Evolutionary conservation across 2,888 invertebrate species (phyloP), one percentile per base, ranked within the genome.

Genomic region (Crematogaster levior): DNA sequence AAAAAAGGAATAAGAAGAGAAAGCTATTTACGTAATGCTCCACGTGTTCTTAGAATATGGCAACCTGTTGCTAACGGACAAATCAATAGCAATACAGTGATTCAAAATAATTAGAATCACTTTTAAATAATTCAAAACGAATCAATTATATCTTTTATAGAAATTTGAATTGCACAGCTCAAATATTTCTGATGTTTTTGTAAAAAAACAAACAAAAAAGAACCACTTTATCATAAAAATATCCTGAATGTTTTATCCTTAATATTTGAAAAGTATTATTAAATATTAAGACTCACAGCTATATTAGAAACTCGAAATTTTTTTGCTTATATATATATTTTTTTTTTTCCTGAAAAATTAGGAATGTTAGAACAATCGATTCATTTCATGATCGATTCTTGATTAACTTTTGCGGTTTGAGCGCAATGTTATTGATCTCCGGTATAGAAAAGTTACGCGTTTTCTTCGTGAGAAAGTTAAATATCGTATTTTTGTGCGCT

Each of bases 391-490:
- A 40, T 40, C 37, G 40, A 37, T 37, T 56, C 18, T 56, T 18
- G 37, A 24, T 37, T 7, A 37, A 10, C 5, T 48, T 5, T 56
- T 12, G 56, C 7, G n/a, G 10, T 15, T 61, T 15, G 5, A 7
- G 9, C 37, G 1, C 27, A 43, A 61, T 30, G 4, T 15, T 73
- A 3, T 48, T 12, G 15, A 60, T 30, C 51, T 30, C 30, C 2
- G 40, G 24, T n/a, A 4, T 53, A 66, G 40, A 75, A 48, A 63
- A 75, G 63, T 48, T 53, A 21, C n/a, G n/a, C 40, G 51, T 81
- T 81, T 66, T 30, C 53, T 66, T 51, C 58, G 80, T 63, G 68
- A 81, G 80, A 63, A 43, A 43, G 43, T 30, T 30, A 56, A 37
- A 24, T 46, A 79, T 60, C 56, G 46, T 24, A 46, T 63, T 60